Percentiles rank a stretch among this genome's conserved stretches.
Evolutionary conservation across 2,888 invertebrate species (phyloP).

Genomic region (Mythimna pallens): DNA sequence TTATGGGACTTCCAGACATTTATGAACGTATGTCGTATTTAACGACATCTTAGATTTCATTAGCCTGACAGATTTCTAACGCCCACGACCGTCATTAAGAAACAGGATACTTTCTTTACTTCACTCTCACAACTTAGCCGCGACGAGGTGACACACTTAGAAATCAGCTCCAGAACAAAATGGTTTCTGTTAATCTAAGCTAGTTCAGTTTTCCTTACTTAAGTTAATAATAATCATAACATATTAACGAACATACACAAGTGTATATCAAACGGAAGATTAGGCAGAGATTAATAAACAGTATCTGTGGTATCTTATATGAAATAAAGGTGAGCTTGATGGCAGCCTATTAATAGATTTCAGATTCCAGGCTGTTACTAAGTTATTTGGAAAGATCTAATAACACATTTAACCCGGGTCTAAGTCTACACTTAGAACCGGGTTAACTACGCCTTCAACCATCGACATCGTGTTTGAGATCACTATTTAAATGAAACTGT

Average conservation of each 20-base stretch:
- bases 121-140: constrained; percentile 48
- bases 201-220: background rate
- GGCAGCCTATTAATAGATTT: background rate
- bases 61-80: constrained; percentile 53
- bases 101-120: constrained; percentile 57
- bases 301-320: background rate
- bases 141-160: constrained; percentile 36
- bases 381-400: background rate
- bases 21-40: constrained; percentile 27
- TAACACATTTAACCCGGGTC: background rate
- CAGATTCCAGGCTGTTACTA: background rate
- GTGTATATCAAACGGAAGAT: background rate
- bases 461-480: too few species aligned
- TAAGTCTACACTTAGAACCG: too few species aligned
- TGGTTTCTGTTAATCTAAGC: background rate
- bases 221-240: background rate
- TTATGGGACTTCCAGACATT: constrained; percentile 16
- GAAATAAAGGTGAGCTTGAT: background rate
- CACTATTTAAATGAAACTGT: background rate
- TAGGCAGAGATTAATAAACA: background rate
- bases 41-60: constrained; percentile 44
- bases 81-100: constrained; percentile 51
- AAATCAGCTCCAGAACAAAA: constrained; percentile 34
- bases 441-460: background rate
- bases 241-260: background rate